These are phyloP conservation scores for Lordiphosa mommai DNA, from an alignment of 1,140 invertebrate genomes.

Conservation along the genomic window DNA sequence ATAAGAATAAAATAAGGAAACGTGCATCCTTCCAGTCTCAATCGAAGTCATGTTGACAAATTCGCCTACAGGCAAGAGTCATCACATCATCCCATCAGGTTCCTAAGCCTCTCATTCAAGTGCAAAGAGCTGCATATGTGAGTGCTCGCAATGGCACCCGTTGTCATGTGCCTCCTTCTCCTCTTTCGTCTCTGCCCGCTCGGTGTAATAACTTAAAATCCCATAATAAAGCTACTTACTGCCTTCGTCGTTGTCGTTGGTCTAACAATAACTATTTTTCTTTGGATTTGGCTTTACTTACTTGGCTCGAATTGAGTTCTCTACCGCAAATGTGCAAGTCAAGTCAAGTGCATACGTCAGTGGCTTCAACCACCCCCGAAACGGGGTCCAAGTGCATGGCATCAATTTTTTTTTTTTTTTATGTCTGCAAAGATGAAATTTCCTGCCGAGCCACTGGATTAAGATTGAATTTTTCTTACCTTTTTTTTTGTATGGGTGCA, in stretches of 20 bases:
- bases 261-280: constrained; percentile 17
- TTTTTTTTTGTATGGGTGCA: constrained; percentile 13
- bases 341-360: constrained; percentile 15
- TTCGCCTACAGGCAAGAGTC: constrained; percentile 36
- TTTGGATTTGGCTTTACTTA: constrained; percentile 4
- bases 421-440: constrained; percentile 33
- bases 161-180: constrained; percentile 4
- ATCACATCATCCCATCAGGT: constrained; percentile 28
- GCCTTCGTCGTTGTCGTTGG: constrained; percentile 16
- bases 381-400: neutral
- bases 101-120: constrained; percentile 28
- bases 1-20: no score
- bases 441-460: constrained; percentile 52
- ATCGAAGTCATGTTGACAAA: constrained; percentile 41
- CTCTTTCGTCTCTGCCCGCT: neutral
- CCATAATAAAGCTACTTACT: constrained; percentile 73
- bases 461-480: constrained; percentile 62
- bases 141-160: constrained; percentile 20
- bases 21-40: neutral
- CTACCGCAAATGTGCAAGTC: constrained; percentile 11
- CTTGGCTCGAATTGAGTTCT: constrained; percentile 4
- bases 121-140: constrained; percentile 41
- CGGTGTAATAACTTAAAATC: constrained; percentile 70
- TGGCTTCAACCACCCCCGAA: neutral
- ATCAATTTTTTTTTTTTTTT: constrained; percentile 18